Base-by-base conservation (phyloP, 2,113 vertebrate species). In the Climacteris rufus region DNA sequence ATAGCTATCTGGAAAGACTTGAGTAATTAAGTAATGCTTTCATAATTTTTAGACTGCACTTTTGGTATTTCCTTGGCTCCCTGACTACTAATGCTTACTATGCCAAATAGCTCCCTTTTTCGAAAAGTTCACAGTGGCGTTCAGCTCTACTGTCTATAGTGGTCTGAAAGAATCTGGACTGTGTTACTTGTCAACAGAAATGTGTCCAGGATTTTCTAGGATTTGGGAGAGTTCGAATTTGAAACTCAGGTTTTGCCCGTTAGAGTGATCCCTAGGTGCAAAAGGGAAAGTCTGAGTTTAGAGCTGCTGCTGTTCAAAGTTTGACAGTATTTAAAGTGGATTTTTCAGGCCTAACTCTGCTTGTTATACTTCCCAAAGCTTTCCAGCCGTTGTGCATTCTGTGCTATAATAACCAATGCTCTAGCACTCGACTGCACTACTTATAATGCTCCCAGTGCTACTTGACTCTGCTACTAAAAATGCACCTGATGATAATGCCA, bases 391-490 rank as follows among this genome's bases (percentile, higher is more conserved):
- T 94, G 82, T 93, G 95, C 88, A 93, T 93, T 94, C 92, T 78
- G 85, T 96, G 79, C 92, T 95, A 35, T 95, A 95, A 94, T 83
- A 95, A 95, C 87, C 65, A 93, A 57, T 59, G 75, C 75, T 91
- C 79, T 69, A 94, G 70, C 93, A 94, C 95, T 95, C 57, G 3
- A 87, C 84, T 95, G 94, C 57, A 72, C 89, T 95, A 66, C 94
- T 96, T 95, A 94, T 92, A 95, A 84, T 94, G 89, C 83, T 97
- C 90, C 89, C 80, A 89, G 57, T 88, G 88, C 92, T 97, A 87
- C 95, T 97, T 97, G 93, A 94, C 94, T 96, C 83, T 78, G 83
- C 94, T 95, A 90, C 92, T 97, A 96, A 92, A 96, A 97, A 96
- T 93, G 93, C 91, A 97, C 94, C 95, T 91, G 95, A 95, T 93